These are phyloP conservation scores for Notothenia rossii DNA, from an alignment of 2,113 vertebrate species.

Conservation along the genomic window DNA sequence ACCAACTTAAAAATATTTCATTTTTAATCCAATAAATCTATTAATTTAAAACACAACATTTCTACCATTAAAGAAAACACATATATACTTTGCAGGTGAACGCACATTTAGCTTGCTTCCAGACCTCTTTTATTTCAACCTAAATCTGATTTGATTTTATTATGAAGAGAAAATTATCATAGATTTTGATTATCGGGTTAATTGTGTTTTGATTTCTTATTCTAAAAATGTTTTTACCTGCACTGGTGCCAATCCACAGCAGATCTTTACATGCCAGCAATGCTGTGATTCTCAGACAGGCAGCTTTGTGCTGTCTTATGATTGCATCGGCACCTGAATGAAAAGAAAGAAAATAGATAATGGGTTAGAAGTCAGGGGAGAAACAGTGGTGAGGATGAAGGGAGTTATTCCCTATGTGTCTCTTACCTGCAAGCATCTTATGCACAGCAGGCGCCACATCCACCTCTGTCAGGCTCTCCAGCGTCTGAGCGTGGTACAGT, in stretches of 20 bases:
- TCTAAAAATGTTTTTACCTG: constrained; percentile 64
- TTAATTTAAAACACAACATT: not conserved
- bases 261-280: constrained; percentile 94
- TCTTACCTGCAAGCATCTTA: constrained; percentile 96
- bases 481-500: constrained; percentile 93
- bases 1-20: not conserved
- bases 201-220: not conserved
- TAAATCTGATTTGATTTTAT: not conserved
- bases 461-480: constrained; percentile 93
- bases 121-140: not conserved
- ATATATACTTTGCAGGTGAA: no score
- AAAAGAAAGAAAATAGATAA: not conserved
- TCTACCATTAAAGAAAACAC: not conserved
- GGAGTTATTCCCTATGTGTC: not conserved
- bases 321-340: constrained; percentile 93
- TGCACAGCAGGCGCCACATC: constrained; percentile 97
- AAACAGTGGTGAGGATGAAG: not conserved
- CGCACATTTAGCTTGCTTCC: not conserved
- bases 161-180: not conserved
- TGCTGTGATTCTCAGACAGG: constrained; percentile 95
- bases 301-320: constrained; percentile 97
- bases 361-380: not conserved
- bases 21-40: not conserved
- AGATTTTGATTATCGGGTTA: not conserved
- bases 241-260: constrained; percentile 97